Evolutionary conservation across 2,888 invertebrate species (phyloP).

Genomic region (Lydus trimaculatus): DNA sequence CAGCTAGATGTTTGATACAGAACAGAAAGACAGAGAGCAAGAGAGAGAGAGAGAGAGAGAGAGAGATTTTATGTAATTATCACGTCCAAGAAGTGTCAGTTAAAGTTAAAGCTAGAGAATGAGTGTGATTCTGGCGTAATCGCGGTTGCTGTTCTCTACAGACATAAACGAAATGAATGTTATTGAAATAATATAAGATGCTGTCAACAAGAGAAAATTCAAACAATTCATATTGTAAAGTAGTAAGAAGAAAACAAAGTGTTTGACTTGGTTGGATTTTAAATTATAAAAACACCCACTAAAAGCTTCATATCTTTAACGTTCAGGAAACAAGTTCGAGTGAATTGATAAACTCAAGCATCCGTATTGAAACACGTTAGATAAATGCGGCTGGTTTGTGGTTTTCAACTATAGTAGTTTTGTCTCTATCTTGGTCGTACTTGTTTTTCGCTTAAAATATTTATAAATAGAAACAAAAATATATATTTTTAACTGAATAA

Average conservation of each 20-base stretch:
- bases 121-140: not conserved
- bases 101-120: not conserved
- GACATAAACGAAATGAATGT: slow-evolving; percentile 1
- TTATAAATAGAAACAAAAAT: not conserved
- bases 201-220: slow-evolving; percentile 12
- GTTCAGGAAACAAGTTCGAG: slow-evolving; percentile 52
- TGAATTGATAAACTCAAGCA: slow-evolving; percentile 50
- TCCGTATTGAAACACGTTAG: slow-evolving; percentile 50
- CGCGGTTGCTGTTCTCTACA: not conserved
- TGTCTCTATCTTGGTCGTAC: slow-evolving; percentile 2
- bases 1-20: too few species aligned
- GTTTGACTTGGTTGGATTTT: not conserved
- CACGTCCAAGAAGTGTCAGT: not conserved
- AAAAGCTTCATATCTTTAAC: slow-evolving; percentile 39
- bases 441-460: too few species aligned
- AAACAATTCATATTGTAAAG: slow-evolving; percentile 11
- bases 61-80: not conserved
- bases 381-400: slow-evolving; percentile 18
- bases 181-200: too few species aligned
- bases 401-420: not conserved
- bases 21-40: too few species aligned
- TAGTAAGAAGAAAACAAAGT: not conserved
- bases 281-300: slow-evolving; percentile 39
- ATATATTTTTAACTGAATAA: not conserved
- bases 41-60: too few species aligned